Evolutionary conservation across 2,888 invertebrate species (phyloP), one percentile per base, ranked within the genome.

Genomic region (Drosophila anomalata): DNA sequence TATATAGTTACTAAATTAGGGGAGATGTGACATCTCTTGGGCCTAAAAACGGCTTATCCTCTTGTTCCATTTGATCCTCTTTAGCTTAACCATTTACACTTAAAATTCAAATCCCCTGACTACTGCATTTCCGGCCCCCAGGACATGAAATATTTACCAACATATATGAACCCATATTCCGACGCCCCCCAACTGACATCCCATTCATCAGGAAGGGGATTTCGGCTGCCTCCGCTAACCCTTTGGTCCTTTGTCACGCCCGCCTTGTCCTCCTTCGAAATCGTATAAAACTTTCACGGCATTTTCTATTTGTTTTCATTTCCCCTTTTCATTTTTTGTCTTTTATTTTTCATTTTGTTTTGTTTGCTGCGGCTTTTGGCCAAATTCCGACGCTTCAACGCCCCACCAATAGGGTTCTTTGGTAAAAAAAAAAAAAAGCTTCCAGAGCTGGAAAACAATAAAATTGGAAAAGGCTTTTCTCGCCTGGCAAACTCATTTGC

Each of bases 221-320:
- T 42, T 39, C 36, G 46, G 41, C 50, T 50, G 50, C 36, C 62
- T 26, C 22, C 9, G 17, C 22, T 17, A 76, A 65, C 57, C 68
- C 55, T 77, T 82, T 79, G 74, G 68, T 65, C 68, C 71, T 68
- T 73, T 77, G 71, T 77, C 82, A 76, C 77, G 76, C 71, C 77
- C 8, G 41, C 61, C 56, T 54, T 58, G 59, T 29, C 46, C 39
- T 63, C 29, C 41, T 56, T 56, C 41, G 44, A 69, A 79, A 71
- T 72, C 59, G 55, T 51, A 82, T 78, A 70, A 78, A 77, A 80
- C 70, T 75, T 78, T 78, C 72, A 80, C 72, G 60, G 72, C 58
- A 73, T 75, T 82, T 82, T 73, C 77, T 80, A 70, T 83, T 82
- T 82, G 67, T 65, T 68, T 76, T 65, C 44, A 50, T 60, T 53